Percentiles rank a stretch among this genome's conserved stretches.
phyloP scores from a whole-genome alignment of 2,888 invertebrate species.

The Melanophora roralis region DNA sequence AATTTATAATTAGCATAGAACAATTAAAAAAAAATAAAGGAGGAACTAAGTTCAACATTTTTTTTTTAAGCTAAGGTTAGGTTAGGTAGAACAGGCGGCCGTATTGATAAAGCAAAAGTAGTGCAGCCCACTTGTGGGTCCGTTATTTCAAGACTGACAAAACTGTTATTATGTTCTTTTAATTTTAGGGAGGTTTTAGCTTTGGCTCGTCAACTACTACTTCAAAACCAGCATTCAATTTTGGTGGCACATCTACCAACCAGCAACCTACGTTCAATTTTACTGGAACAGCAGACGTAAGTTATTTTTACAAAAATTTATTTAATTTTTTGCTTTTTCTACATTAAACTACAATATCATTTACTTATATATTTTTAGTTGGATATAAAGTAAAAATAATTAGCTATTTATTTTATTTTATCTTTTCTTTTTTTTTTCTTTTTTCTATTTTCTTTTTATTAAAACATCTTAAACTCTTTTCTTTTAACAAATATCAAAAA shows the following conservation, averaged over 20 bases:
- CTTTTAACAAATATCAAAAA: constrained; percentile 25
- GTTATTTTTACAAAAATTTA: constrained; percentile 13
- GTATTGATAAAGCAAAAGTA: no score
- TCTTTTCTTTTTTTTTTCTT: constrained; percentile 56
- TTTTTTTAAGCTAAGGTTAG: no score
- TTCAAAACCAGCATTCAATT: constrained; percentile 71
- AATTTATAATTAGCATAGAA: no score
- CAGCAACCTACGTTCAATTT: constrained; percentile 71
- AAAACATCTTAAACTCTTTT: constrained; percentile 33
- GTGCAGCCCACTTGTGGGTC: no score
- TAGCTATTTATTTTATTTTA: constrained; percentile 38
- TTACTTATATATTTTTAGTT: constrained; percentile 3
- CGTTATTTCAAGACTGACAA: no score
- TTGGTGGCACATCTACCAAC: constrained; percentile 64
- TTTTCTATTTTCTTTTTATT: constrained; percentile 34
- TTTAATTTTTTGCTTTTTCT: no score
- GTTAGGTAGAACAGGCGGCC: no score
- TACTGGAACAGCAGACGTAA: constrained; percentile 68
- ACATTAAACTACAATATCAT: no score
- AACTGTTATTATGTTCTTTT: not conserved
- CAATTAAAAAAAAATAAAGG: no score
- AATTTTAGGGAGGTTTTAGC: constrained; percentile 63
- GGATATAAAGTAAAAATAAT: constrained; percentile 40
- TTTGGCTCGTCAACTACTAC: constrained; percentile 56
- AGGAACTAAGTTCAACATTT: no score